Conservation (phyloP, 2,113 vertebrate species). For the Periophthalmus modestus region DNA sequence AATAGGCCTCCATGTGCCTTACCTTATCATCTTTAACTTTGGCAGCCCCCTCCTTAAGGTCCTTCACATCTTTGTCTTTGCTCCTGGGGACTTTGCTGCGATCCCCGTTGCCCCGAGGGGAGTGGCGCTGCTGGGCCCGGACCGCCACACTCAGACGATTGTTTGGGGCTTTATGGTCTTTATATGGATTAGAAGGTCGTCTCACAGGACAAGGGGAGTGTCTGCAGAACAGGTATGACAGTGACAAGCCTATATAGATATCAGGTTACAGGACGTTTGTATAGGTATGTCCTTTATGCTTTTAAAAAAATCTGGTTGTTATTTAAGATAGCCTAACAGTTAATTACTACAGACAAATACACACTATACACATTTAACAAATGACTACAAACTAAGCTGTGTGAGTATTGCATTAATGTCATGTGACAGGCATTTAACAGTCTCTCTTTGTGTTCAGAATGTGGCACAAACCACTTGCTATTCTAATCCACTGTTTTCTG, state of each 20-base stretch:
- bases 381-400: background rate
- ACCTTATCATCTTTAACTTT: constrained; percentile 95
- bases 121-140: constrained; percentile 81
- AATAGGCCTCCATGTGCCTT: constrained; percentile 12
- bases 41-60: constrained; percentile 81
- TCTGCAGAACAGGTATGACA: constrained; percentile 25
- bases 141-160: constrained; percentile 80
- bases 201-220: constrained; percentile 69
- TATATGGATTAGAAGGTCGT: constrained; percentile 80
- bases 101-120: constrained; percentile 82
- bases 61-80: constrained; percentile 89
- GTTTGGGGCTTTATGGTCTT: constrained; percentile 83
- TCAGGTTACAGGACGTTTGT: background rate
- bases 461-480: background rate
- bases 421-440: constrained; percentile 4
- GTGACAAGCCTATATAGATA: background rate
- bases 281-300: background rate
- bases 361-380: too few relatives aligned
- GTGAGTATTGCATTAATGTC: background rate
- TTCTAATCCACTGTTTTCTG: background rate
- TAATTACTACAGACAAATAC: background rate
- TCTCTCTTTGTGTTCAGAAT: background rate
- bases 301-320: background rate
- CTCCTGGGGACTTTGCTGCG: constrained; percentile 80
- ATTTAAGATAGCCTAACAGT: background rate